Evolutionary conservation across 2,888 invertebrate species (phyloP), one percentile per base, ranked within the genome.

Genomic region (Lasioglossum morio): DNA sequence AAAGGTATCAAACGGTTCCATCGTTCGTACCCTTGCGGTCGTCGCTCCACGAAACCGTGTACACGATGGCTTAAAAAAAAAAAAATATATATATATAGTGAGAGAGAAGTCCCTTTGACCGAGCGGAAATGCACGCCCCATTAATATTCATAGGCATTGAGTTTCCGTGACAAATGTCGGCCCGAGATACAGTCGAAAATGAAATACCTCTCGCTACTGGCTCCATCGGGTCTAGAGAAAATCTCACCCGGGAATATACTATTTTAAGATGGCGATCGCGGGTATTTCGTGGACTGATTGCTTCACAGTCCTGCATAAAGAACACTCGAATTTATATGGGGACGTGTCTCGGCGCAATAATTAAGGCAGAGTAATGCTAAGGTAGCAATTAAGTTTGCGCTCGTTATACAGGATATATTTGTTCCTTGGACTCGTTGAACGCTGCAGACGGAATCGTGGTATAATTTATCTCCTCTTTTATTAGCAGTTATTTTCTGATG

Each of bases 1-100:
- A 79, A 79, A 83, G 75, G 85, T 81, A 86, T 85, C 81, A 81
- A 79, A 85, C 85, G 77, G 57, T 78, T 73, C 19, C 66, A 57
- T 85, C 81, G 81, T 81, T 86, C 85, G 63, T 81, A 43, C 75
- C 19, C 40, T 70, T 72, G 75, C 76, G 85, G 75, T 19, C 34
- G 70, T 46, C 72, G 40, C n/a, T 16, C 77, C 48, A 37, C 77
- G 85, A 46, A 60, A 79, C 46, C 77, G 73, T 60, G 73, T 77
- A 72, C 81, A 16, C 76, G 27, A n/a, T 12, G 46, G 69, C 19
- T 69, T 37, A 19, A 34, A 34, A 34, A 37, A n/a, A 73, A 30
- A n/a, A n/a, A n/a, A n/a, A n/a, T n/a, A n/a, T n/a, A n/a, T n/a
- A n/a, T n/a, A n/a, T n/a, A n/a, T 60, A 30, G 30, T 7, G 16